These are phyloP conservation scores for Diachasma alloeum DNA, from an alignment of 1,140 invertebrate species.

Conservation along the genomic window DNA sequence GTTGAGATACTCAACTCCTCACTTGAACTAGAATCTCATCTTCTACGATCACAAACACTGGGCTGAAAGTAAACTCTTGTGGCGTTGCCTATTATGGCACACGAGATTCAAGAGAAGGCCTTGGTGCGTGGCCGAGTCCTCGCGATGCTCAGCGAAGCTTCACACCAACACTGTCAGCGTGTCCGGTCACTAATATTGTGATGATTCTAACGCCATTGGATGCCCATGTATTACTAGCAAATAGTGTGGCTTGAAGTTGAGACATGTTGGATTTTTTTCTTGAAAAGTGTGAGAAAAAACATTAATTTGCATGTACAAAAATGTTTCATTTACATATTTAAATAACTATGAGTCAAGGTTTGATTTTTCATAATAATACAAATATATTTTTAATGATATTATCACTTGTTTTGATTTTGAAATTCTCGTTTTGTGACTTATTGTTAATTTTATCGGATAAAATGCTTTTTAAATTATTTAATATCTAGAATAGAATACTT, in stretches of 20 bases:
- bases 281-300: too few species aligned
- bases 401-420: too few species aligned
- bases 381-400: too few species aligned
- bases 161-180: constrained; percentile 57
- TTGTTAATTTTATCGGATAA: too few species aligned
- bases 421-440: too few species aligned
- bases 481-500: too few species aligned
- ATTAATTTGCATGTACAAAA: too few species aligned
- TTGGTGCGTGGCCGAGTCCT: constrained; percentile 63
- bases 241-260: background rate
- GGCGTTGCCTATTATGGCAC: background rate
- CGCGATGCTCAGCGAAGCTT: constrained; percentile 63
- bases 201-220: constrained; percentile 24
- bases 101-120: constrained; percentile 45
- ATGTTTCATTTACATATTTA: too few species aligned
- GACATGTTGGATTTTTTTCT: too few species aligned
- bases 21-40: background rate
- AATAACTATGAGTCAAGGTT: too few species aligned
- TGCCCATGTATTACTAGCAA: background rate
- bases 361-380: too few species aligned
- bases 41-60: background rate
- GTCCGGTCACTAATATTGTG: constrained; percentile 51
- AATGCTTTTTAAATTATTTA: too few species aligned
- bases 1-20: background rate
- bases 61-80: background rate